These are phyloP conservation scores for Lasius platythorax DNA, from an alignment of 2,888 invertebrate species.

Conservation along the genomic window DNA sequence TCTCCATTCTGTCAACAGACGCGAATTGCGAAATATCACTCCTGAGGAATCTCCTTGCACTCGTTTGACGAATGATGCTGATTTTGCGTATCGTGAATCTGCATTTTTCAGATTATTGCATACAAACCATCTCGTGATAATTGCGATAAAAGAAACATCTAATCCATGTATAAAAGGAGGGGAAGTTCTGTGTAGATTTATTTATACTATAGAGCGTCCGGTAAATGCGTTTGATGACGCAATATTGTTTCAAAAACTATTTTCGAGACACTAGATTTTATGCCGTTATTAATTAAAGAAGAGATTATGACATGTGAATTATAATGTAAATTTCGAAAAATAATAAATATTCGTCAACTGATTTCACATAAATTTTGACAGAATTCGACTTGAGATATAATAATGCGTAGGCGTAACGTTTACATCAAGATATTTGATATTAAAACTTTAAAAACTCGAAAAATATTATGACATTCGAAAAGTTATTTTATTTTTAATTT, in stretches of 20 bases:
- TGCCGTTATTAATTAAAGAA: not conserved
- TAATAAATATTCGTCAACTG: not conserved
- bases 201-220: not conserved
- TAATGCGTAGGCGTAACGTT: not conserved
- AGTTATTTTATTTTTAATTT: not conserved
- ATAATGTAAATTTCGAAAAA: not conserved
- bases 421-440: not conserved
- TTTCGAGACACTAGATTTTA: not conserved
- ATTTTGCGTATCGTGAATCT: not conserved
- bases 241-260: not conserved
- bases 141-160: not conserved
- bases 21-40: not conserved
- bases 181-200: not conserved
- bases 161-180: not conserved
- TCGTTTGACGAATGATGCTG: not conserved
- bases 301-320: not conserved
- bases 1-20: constrained; percentile 4
- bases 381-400: not conserved
- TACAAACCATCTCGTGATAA: not conserved
- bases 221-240: not conserved
- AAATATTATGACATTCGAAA: not conserved
- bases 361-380: not conserved
- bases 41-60: not conserved
- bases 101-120: not conserved
- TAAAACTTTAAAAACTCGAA: not conserved